These are phyloP conservation scores for Pristionchus maxplancki DNA, from an alignment of 2,888 invertebrate species.

Conservation along the genomic window DNA sequence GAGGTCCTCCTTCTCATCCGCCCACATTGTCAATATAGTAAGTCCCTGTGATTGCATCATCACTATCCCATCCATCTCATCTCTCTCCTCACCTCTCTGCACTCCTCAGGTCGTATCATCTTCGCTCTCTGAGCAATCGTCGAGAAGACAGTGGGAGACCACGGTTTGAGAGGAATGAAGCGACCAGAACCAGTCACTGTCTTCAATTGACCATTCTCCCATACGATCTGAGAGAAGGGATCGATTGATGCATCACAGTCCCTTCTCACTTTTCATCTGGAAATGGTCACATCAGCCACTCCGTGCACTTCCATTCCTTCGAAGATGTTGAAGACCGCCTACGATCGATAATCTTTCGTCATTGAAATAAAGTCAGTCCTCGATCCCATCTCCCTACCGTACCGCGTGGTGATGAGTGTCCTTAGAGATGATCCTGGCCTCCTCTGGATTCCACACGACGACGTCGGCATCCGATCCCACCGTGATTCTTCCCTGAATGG, in stretches of 20 bases:
- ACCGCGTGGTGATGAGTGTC: conserved; percentile 88
- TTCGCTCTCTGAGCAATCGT: conserved; percentile 61
- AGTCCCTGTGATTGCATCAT: conserved; percentile 84
- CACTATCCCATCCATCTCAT: not conserved
- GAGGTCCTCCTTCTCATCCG: no score
- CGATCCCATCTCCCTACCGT: not conserved
- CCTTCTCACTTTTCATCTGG: conserved; percentile 82
- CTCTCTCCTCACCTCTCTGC: not conserved
- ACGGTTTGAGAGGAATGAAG: conserved; percentile 87
- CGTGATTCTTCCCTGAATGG: conserved; percentile 86
- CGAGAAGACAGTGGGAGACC: conserved; percentile 85
- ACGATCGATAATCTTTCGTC: not conserved
- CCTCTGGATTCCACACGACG: conserved; percentile 94
- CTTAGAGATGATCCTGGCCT: conserved; percentile 87
- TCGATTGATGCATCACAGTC: not conserved
- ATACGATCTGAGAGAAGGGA: conserved; percentile 78
- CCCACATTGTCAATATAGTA: no score
- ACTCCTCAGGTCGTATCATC: conserved; percentile 51
- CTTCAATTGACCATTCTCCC: conserved; percentile 84
- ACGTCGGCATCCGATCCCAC: conserved; percentile 96
- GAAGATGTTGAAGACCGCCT: conserved; percentile 95
- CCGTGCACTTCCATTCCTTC: conserved; percentile 86
- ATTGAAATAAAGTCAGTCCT: not conserved
- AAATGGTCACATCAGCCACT: conserved; percentile 92
- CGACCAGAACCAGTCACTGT: conserved; percentile 84